These are phyloP conservation scores for Sarcophaga bullata DNA, from an alignment of 1,140 invertebrate species.

Conservation along the genomic window DNA sequence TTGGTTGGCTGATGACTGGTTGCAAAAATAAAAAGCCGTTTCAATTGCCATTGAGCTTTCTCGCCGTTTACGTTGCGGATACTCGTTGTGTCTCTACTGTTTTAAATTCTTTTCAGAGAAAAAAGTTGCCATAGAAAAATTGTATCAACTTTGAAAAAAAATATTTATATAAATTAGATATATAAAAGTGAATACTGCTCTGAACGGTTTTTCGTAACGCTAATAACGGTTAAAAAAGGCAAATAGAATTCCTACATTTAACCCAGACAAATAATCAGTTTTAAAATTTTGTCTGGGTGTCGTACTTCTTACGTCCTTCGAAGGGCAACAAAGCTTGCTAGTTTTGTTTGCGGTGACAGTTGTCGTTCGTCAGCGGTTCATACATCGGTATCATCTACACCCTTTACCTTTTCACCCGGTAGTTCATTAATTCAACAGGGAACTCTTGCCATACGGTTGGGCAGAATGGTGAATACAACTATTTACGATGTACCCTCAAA, in stretches of 20 bases:
- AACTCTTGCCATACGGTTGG: not conserved
- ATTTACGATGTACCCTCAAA: conserved; percentile 61
- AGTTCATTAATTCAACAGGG: not conserved
- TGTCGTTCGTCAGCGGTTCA: not conserved
- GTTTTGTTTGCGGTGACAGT: not conserved
- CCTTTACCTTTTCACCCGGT: not conserved
- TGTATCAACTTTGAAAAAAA: no score
- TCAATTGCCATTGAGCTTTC: conserved; percentile 1
- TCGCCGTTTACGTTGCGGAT: conserved; percentile 8
- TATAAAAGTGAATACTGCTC: no score
- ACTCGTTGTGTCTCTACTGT: not conserved
- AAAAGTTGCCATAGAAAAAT: not conserved
- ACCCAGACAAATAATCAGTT: not conserved
- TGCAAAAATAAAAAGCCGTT: not conserved
- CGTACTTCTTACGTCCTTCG: not conserved
- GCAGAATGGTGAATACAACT: conserved; percentile 63
- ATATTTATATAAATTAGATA: no score
- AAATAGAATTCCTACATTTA: not conserved
- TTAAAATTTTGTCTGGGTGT: conserved; percentile 14
- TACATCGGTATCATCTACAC: not conserved
- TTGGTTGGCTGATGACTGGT: not conserved
- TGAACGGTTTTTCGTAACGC: no score
- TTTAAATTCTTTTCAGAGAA: not conserved
- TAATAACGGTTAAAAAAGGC: not conserved
- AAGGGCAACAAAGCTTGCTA: not conserved